Percentiles rank a stretch among this genome's conserved stretches.
These are phyloP conservation scores for Machimus atricapillus DNA, from an alignment of 2,888 invertebrate species.

Conservation along the genomic window DNA sequence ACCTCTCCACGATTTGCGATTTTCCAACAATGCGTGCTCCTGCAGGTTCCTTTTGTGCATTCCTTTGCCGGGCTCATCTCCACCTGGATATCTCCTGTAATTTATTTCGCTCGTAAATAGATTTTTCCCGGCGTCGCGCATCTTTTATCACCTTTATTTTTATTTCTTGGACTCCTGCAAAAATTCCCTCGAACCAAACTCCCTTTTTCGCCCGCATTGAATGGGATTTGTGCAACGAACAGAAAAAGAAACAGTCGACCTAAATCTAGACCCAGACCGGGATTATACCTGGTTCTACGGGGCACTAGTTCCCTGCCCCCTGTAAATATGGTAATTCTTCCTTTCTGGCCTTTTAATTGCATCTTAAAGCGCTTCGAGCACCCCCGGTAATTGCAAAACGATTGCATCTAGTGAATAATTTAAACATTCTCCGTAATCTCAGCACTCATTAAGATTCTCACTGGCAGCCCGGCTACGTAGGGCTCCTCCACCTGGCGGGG, in stretches of 20 bases:
- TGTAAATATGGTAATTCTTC: constrained; percentile 39
- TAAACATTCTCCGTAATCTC: constrained; percentile 38
- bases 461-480: not conserved
- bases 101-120: constrained; percentile 39
- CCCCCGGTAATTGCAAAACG: constrained; percentile 37
- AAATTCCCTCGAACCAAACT: not conserved
- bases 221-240: not conserved
- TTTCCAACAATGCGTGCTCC: constrained; percentile 9
- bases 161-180: not conserved
- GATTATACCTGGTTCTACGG: not conserved
- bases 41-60: not conserved
- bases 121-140: not conserved
- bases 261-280: not conserved
- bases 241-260: constrained; percentile 11
- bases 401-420: constrained; percentile 40
- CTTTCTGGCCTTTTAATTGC: constrained; percentile 38
- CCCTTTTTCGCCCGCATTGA: not conserved
- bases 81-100: constrained; percentile 27
- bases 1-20: constrained; percentile 13
- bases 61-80: not conserved
- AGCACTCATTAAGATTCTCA: constrained; percentile 31
- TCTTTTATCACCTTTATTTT: not conserved
- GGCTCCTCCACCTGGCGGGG: not conserved
- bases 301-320: not conserved
- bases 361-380: constrained; percentile 26